Evolutionary conservation across 2,888 invertebrate species (phyloP), one percentile per base, ranked within the genome.

Genomic region (Notodonta ziczac): DNA sequence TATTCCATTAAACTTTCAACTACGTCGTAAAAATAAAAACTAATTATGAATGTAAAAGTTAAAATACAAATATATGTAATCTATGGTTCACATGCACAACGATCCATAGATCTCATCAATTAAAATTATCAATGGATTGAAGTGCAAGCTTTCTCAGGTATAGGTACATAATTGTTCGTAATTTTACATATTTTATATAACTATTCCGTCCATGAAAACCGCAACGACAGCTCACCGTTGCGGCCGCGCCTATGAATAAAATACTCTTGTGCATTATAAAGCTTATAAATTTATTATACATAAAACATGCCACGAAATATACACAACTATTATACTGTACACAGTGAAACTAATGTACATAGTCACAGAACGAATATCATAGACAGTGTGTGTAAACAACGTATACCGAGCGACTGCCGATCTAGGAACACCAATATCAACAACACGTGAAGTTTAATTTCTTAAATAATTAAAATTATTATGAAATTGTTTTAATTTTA

Each of bases 261-360:
- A 81, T 76, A 78, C 74, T 81, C 66, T 87, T 84, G 89, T 89
- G 89, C 88, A 87, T 84, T 74, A 77, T 77, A 78, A 81, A 85
- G 81, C 82, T 54, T 54, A 54, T 39, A 39, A 53, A 53, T 39
- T 85, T 85, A 87, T 70, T 74, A 83, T 84, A 87, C 84, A 88
- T 82, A 79, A 78, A 83, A 83, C 81, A 88, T 83, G 87, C 83
- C 82, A 88, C 83, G 78, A 79, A 86, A 85, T 84, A 79, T 84
- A 87, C 77, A 83, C 74, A 78, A 81, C 77, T 81, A 87, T 74
- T 72, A 68, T 68, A 82, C 83, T 88, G 85, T 89, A 88, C 88
- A 87, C 80, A 83, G 76, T 74, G 66, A 82, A 84, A 83, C 73
- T 77, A 87, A 83, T 86, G 81, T 86, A 86, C 84, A 85, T 74